These are phyloP conservation scores for Adelosebastes latens DNA, from an alignment of 2,797 vertebrate genomes.

Conservation along the genomic window DNA sequence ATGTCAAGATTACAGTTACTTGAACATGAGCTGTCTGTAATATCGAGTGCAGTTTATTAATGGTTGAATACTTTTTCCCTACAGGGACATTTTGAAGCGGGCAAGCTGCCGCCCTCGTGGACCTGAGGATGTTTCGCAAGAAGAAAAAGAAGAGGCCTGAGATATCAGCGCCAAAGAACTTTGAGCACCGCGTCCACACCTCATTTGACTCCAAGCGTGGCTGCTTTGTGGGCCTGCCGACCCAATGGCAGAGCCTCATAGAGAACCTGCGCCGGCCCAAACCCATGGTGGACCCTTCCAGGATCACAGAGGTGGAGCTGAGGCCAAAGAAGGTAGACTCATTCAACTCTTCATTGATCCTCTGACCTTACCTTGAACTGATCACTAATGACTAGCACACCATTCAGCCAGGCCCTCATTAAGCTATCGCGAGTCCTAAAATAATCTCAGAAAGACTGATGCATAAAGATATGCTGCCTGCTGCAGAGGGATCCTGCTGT, in stretches of 20 bases:
- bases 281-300: slow-evolving; percentile 96
- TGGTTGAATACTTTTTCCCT: slow-evolving; percentile 8
- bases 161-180: slow-evolving; percentile 97
- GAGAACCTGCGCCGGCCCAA: slow-evolving; percentile 94
- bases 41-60: slow-evolving; percentile 14
- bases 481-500: slow-evolving; percentile 46
- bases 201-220: slow-evolving; percentile 94
- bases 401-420: neutral
- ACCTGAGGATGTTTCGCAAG: slow-evolving; percentile 94
- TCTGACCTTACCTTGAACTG: slow-evolving; percentile 31
- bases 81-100: slow-evolving; percentile 63
- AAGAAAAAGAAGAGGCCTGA: slow-evolving; percentile 99
- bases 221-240: slow-evolving; percentile 94
- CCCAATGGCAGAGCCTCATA: slow-evolving; percentile 98
- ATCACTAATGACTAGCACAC: neutral
- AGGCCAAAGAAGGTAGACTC: slow-evolving; percentile 94
- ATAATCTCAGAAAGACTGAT: neutral
- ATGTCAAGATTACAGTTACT: slow-evolving; percentile 33
- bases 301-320: slow-evolving; percentile 94
- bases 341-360: slow-evolving; percentile 17
- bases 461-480: neutral
- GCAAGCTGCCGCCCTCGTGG: slow-evolving; percentile 53
- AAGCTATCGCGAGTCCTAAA: neutral
- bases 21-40: slow-evolving; percentile 3
- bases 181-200: slow-evolving; percentile 97